phyloP scores from a whole-genome alignment of 2,113 vertebrate species.

The Daphoenositta chrysoptera region DNA sequence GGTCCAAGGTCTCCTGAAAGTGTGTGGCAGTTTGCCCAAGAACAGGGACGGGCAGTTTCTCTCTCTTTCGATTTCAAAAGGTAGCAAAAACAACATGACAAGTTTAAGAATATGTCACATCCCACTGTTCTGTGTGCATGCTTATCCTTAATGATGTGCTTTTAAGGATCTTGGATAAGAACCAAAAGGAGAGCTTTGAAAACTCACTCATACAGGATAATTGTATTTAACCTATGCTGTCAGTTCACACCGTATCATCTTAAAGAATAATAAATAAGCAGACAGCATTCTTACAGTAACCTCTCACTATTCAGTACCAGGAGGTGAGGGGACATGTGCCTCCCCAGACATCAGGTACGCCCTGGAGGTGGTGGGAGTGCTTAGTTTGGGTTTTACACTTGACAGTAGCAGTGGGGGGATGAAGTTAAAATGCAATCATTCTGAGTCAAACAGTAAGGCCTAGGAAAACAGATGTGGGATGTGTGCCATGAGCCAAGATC shows the following conservation, averaged over 20 bases:
- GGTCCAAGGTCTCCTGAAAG: neutral
- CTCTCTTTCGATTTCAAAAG: neutral
- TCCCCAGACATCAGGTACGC: neutral
- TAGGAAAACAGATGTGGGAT: constrained; percentile 59
- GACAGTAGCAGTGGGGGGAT: neutral
- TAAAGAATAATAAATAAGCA: constrained; percentile 38
- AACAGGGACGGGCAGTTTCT: neutral
- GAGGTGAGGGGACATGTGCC: constrained; percentile 34
- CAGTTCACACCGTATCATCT: neutral
- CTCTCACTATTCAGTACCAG: constrained; percentile 18
- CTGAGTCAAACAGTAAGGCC: constrained; percentile 15
- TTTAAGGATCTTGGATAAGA: neutral
- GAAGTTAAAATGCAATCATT: constrained; percentile 30
- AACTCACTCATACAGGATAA: neutral
- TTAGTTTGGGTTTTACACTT: neutral
- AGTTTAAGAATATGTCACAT: neutral
- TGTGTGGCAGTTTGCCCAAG: neutral
- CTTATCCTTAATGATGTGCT: neutral
- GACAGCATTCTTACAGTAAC: constrained; percentile 23
- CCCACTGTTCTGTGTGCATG: neutral
- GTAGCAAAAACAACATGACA: neutral
- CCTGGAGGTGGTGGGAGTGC: neutral
- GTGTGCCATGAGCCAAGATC: constrained; percentile 44
- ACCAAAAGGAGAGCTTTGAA: constrained; percentile 21
- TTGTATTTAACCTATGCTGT: neutral